Evolutionary conservation across 1,140 invertebrate genomes (phyloP), one percentile per base, ranked within the genome.

Genomic region (Pentalonia nigronervosa): DNA sequence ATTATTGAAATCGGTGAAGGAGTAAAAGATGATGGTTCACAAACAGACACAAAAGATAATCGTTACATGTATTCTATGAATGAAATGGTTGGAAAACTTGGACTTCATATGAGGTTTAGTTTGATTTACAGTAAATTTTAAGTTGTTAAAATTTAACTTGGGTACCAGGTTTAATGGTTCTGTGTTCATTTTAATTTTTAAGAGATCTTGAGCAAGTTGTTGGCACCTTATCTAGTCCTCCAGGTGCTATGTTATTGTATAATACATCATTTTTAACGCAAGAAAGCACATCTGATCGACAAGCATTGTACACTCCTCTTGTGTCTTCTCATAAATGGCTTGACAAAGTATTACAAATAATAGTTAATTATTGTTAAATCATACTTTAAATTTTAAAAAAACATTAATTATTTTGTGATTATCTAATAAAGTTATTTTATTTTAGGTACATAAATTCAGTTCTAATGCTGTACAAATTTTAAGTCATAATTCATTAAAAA

Each of bases 301-400:
- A 98, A 95, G 97, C 97, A n/a, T 95, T 99, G 14, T 99, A 99
- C 95, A 96, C 97, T 30, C 97, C 98, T 94, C 95, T 99, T 34
- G 97, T 98, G 0, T 97, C 98, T 94, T 97, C 97, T 95, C 98
- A 98, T 95, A 98, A 98, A 95, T 99, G 98, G 98, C 98, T 97
- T 17, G 98, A 99, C 94, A 98, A 98, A 95, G 96, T 97, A 94
- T 94, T 93, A 94, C 21, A 91, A 86, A 76, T 88, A 21, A 36
- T 25, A 25, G 8, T 41, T 60, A 56, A 36, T 36, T 56, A 56
- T 56, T n/a, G n/a, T n/a, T n/a, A n/a, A n/a, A n/a, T n/a, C n/a
- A n/a, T n/a, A n/a, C n/a, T 11, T 87, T 48, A 6, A 3, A 17
- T 67, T n/a, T 67, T 67, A 17, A 60, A 14, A 17, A 50, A 60